Percentiles rank a stretch among this genome's conserved stretches.
Evolutionary conservation across 2,888 invertebrate genomes (phyloP).

Genomic region (Diogma glabrata): DNA sequence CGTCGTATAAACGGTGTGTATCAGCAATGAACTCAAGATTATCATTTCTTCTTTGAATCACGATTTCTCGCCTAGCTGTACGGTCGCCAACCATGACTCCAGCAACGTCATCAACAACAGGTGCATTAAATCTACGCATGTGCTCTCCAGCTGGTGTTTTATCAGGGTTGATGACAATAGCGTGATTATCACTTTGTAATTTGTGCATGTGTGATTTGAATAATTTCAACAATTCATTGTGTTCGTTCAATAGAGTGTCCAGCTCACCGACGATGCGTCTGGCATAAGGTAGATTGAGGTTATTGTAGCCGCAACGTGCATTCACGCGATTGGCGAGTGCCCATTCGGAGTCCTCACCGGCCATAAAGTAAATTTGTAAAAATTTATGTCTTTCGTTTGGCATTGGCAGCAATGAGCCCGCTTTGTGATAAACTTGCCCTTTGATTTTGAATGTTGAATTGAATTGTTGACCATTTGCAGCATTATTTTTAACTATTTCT

Average conservation of each 20-base stretch:
- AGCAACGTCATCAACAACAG: no score
- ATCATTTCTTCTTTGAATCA: constrained; percentile 22
- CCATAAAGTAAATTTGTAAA: not conserved
- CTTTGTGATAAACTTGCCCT: not conserved
- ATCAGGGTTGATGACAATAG: no score
- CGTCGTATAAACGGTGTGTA: constrained; percentile 23
- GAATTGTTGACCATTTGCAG: constrained; percentile 1
- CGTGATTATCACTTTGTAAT: no score
- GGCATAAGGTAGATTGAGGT: no score
- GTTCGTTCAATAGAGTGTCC: no score
- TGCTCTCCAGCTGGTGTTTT: no score
- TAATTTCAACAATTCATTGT: not conserved
- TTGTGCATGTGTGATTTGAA: not conserved
- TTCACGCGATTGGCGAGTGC: not conserved
- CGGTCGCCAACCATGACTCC: not conserved
- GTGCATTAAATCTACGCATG: no score
- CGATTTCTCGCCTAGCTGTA: constrained; percentile 16
- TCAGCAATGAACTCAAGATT: constrained; percentile 21
- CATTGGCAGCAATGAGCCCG: not conserved
- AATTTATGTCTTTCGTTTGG: constrained; percentile 1
- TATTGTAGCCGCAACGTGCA: constrained; percentile 1
- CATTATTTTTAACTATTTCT: no score
- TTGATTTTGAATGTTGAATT: not conserved
- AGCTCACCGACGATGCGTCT: no score
- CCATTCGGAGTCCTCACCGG: not conserved